A percentile compares a stretch with the other conserved stretches of the same genome.
Evolutionary conservation across 2,888 invertebrate genomes (phyloP).

Genomic region (Leucophenga montana): DNA sequence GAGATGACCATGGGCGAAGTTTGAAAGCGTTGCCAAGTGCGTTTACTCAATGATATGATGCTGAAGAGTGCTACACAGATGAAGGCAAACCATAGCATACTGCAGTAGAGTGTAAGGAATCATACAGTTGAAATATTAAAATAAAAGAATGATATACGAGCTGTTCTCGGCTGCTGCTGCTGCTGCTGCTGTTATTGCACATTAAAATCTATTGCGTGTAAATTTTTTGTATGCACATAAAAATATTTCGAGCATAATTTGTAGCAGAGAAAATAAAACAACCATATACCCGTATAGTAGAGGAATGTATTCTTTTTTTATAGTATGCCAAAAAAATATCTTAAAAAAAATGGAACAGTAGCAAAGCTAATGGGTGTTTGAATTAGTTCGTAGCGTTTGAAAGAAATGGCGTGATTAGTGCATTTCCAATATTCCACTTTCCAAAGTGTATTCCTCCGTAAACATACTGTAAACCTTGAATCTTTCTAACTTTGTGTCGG

Average conservation of each 20-base stretch:
- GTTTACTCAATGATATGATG: constrained; percentile 75
- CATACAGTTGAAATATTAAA: constrained; percentile 2
- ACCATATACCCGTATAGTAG: too few relatives aligned
- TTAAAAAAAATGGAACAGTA: constrained; percentile 42
- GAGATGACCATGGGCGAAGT: constrained; percentile 83
- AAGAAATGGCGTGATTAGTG: too few relatives aligned
- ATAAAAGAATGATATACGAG: constrained; percentile 33
- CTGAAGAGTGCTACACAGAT: constrained; percentile 76
- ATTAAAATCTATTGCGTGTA: constrained; percentile 69
- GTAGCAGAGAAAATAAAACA: too few relatives aligned
- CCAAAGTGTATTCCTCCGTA: too few relatives aligned
- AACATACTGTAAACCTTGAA: too few relatives aligned
- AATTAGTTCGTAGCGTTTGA: too few relatives aligned
- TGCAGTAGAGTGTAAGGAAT: constrained; percentile 49
- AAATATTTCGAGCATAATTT: constrained; percentile 24
- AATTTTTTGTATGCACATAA: constrained; percentile 45
- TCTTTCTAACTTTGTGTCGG: too few relatives aligned
- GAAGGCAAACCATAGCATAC: constrained; percentile 76
- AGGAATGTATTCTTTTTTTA: constrained; percentile 35
- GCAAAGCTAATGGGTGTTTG: too few relatives aligned
- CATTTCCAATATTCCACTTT: too few relatives aligned
- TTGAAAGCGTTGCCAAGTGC: constrained; percentile 80
- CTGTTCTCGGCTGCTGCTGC: too few relatives aligned
- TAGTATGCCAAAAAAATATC: constrained; percentile 48
- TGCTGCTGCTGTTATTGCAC: too few relatives aligned